phyloP scores from a whole-genome alignment of 2,797 vertebrate species.

The Moxostoma hubbsi region DNA sequence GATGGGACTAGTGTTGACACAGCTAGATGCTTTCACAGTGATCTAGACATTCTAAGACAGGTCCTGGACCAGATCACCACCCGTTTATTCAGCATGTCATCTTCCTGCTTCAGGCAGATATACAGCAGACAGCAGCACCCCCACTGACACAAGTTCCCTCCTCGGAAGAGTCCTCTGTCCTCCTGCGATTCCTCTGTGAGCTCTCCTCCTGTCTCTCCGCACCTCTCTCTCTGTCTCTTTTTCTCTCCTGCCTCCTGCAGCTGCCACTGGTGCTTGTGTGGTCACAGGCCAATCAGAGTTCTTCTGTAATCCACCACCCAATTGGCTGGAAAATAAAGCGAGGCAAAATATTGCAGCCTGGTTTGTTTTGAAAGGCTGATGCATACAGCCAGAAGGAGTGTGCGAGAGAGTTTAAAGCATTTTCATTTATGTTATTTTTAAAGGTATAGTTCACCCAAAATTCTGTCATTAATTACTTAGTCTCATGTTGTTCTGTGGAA shows the following conservation, averaged over 20 bases:
- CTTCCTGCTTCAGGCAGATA: constrained; percentile 31
- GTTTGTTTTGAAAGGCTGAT: constrained; percentile 60
- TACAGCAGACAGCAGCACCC: constrained; percentile 1
- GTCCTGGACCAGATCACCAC: constrained; percentile 13
- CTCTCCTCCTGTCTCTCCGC: constrained; percentile 36
- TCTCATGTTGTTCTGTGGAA: no score
- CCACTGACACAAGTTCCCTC: constrained; percentile 36
- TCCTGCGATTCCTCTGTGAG: constrained; percentile 28
- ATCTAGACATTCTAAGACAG: constrained; percentile 40
- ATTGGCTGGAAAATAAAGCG: constrained; percentile 48
- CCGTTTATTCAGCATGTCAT: constrained; percentile 28
- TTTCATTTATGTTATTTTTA: no score
- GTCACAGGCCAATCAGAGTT: constrained; percentile 61
- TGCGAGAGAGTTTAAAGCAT: background rate
- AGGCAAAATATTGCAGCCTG: constrained; percentile 41
- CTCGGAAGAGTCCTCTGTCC: constrained; percentile 4
- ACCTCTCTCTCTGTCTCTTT: constrained; percentile 32
- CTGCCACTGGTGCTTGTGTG: constrained; percentile 49
- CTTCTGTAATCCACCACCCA: constrained; percentile 53
- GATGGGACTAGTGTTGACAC: constrained; percentile 18
- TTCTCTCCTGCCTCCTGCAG: constrained; percentile 36
- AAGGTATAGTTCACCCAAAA: no score
- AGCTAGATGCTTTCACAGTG: constrained; percentile 24
- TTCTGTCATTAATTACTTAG: no score
- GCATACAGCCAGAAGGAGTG: constrained; percentile 23